Conservation (phyloP, 2,888 invertebrate species). For the Coelinius sp. region DNA sequence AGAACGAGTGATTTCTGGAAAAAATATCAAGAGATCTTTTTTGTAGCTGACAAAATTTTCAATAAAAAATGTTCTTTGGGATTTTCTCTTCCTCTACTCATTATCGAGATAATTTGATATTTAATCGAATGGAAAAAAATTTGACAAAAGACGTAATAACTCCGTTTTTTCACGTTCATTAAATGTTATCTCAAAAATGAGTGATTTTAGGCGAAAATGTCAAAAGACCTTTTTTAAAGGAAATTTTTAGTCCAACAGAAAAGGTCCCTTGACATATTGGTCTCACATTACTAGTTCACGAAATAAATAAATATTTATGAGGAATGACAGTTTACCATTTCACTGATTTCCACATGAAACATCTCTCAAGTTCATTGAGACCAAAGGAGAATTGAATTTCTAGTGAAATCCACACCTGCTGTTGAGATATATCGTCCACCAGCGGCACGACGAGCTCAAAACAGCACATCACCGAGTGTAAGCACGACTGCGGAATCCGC, state of each 20-base stretch:
- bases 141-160: too few species aligned
- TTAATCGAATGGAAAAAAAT: too few species aligned
- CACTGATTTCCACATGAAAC: background rate
- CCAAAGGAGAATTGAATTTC: conserved; percentile 25
- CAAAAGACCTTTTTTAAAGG: too few species aligned
- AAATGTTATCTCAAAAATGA: too few species aligned
- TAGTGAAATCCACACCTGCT: conserved; percentile 64
- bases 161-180: too few species aligned
- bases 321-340: background rate
- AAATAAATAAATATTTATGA: background rate
- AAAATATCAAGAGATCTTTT: too few species aligned
- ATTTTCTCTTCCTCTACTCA: too few species aligned
- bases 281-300: background rate
- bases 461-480: conserved; percentile 30
- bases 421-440: conserved; percentile 74
- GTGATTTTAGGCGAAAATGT: too few species aligned
- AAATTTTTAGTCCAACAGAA: background rate
- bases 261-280: background rate
- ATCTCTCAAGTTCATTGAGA: background rate
- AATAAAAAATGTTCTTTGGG: too few species aligned
- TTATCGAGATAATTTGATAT: too few species aligned
- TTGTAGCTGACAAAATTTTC: too few species aligned
- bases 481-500: conserved; percentile 27
- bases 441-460: conserved; percentile 68
- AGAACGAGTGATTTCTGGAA: too few species aligned